Conservation (phyloP, 53 echinoderm and acorn worm genomes). For the Echinarachnius parma region DNA sequence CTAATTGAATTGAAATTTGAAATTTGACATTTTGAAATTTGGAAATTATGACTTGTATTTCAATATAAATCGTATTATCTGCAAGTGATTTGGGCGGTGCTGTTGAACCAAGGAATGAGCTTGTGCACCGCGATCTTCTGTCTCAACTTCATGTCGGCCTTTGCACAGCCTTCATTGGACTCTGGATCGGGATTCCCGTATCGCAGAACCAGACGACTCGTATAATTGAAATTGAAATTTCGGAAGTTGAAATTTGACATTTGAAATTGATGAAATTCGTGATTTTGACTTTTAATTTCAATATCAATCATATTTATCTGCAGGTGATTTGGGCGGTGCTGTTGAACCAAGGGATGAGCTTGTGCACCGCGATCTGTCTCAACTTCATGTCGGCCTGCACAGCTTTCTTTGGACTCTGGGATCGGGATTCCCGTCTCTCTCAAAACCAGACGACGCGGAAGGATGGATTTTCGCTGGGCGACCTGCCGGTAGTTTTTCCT, state of each 20-base stretch:
- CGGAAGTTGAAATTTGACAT: not conserved
- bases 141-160: slow-evolving; percentile 74
- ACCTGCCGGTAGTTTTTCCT: slow-evolving; percentile 86
- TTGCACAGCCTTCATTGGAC: slow-evolving; percentile 64
- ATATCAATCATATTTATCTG: no score
- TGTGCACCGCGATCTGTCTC: slow-evolving; percentile 57
- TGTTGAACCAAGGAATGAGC: slow-evolving; percentile 74
- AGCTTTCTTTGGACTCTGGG: slow-evolving; percentile 65
- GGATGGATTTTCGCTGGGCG: slow-evolving; percentile 92
- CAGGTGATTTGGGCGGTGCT: no score
- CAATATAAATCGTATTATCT: no score
- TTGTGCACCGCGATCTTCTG: slow-evolving; percentile 59
- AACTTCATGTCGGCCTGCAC: slow-evolving; percentile 76
- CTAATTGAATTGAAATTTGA: not conserved
- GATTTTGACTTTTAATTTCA: not conserved
- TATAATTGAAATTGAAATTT: no score
- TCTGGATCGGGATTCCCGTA: slow-evolving; percentile 69
- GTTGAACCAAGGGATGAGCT: slow-evolving; percentile 71
- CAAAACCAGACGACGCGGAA: slow-evolving; percentile 15
- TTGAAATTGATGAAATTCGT: not conserved
- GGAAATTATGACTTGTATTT: not conserved
- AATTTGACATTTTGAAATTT: not conserved
- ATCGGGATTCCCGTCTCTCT: slow-evolving; percentile 58
- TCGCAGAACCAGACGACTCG: slow-evolving; percentile 36
- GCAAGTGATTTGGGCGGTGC: no score